Base-by-base conservation (phyloP, 2,113 vertebrate genomes). In the Pipra filicauda region DNA sequence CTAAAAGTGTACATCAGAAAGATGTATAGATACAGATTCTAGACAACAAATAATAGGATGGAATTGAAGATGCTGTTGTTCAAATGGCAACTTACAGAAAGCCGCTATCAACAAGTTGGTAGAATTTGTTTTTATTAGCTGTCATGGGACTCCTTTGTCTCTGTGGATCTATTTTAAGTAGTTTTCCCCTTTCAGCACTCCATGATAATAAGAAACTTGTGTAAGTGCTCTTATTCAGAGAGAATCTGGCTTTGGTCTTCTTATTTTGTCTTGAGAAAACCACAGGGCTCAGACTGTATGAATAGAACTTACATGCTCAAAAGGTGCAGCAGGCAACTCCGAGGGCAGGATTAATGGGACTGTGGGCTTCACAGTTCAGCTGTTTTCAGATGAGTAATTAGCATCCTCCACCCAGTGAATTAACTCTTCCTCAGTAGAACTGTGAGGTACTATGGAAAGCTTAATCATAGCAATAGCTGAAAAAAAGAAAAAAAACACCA, bases 201-300 rank as follows among this genome's bases (percentile, higher is more conserved):
- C 61, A 24, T 55, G 77, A 48, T 87, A 92, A 93, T 86, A 91
- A 86, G 54, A 95, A 92, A 91, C 79, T 91, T 91, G 91, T 44
- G 65, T 75, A 89, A 95, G 69, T 48, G 24, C 48, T 95, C 76
- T 92, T 93, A 73, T 75, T 73, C 0, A 0, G 69, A 52, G 43
- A 91, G 39, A 78, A 46, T 92, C 70, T 89, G 0, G 0, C 61
- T 92, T 92, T 78, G 44, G 83, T 84, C 39, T 90, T n/a, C 43
- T 67, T 92, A 64, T 92, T 95, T 94, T 91, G 83, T 55, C 76
- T 93, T 57, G 30, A 72, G 69, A 84, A 95, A 91, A 75, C 72
- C 86, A 89, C 84, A 78, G 44, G 51, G 62, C 71, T 85, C 55
- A 66, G 52, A 62, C 18, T 0, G 0, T 27, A 43, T 0, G 0